phyloP scores from a whole-genome alignment of 2,888 invertebrate species.

The Miltochrista miniata region DNA sequence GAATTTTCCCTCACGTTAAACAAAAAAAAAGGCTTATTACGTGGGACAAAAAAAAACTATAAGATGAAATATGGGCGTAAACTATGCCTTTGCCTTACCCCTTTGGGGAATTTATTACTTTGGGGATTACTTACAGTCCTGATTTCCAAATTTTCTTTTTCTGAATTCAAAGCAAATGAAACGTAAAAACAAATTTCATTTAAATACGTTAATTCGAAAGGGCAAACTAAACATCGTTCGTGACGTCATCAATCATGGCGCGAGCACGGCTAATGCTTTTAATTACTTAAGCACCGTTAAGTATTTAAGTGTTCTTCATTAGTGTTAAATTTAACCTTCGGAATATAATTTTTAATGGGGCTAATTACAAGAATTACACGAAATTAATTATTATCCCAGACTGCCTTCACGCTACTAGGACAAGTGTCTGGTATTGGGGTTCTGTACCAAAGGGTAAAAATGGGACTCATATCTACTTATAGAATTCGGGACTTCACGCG shows the following conservation, averaged over 20 bases:
- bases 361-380: background rate
- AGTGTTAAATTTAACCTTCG: background rate
- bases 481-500: too few relatives aligned
- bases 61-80: too few relatives aligned
- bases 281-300: conserved; percentile 50
- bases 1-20: too few relatives aligned
- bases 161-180: background rate
- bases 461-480: too few relatives aligned
- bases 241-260: conserved; percentile 13
- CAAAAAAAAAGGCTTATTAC: too few relatives aligned
- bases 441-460: too few relatives aligned
- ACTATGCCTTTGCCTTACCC: too few relatives aligned
- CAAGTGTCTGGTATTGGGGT: too few relatives aligned
- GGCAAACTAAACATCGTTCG: background rate
- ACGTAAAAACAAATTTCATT: background rate
- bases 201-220: background rate
- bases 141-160: background rate
- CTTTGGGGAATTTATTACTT: too few relatives aligned
- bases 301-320: conserved; percentile 51
- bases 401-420: too few relatives aligned
- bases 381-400: background rate
- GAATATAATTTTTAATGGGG: background rate
- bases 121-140: too few relatives aligned
- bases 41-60: too few relatives aligned
- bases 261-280: conserved; percentile 18